Conservation (phyloP, 2,797 vertebrate genomes). For the Diglossa cyanea region DNA sequence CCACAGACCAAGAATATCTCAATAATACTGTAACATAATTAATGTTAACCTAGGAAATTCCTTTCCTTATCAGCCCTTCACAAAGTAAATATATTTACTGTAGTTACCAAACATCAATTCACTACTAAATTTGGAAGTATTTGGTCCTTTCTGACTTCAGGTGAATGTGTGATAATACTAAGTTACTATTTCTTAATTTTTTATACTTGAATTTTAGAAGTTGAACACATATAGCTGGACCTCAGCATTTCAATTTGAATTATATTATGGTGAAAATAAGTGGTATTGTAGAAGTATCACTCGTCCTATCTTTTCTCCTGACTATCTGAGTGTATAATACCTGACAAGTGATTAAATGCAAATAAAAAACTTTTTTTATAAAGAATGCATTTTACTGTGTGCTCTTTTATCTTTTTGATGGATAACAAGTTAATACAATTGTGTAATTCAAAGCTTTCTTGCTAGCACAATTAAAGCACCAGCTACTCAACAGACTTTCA, state of each 20-base stretch:
- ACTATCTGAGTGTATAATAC: neutral
- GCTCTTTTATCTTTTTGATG: slow-evolving; percentile 12
- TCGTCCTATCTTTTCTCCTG: neutral
- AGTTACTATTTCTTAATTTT: neutral
- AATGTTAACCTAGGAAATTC: neutral
- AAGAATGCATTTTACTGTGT: slow-evolving; percentile 13
- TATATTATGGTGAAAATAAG: neutral
- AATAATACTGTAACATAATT: neutral
- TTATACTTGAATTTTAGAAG: neutral
- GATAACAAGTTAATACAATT: slow-evolving; percentile 12
- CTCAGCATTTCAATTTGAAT: neutral
- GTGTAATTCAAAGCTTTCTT: neutral
- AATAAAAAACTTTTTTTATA: neutral
- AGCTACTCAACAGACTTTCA: slow-evolving; percentile 36
- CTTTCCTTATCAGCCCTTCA: neutral
- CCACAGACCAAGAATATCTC: neutral
- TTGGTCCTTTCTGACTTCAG: neutral
- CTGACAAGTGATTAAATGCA: neutral
- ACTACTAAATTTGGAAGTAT: neutral
- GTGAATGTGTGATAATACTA: neutral
- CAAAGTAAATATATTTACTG: neutral
- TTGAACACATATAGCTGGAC: neutral
- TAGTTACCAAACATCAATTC: neutral
- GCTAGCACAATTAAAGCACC: slow-evolving; percentile 16
- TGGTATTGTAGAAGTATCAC: neutral